A percentile compares a stretch with the other conserved stretches of the same genome.
phyloP scores from a whole-genome alignment of 2,797 vertebrate genomes.

The Hephaestus fuliginosus region DNA sequence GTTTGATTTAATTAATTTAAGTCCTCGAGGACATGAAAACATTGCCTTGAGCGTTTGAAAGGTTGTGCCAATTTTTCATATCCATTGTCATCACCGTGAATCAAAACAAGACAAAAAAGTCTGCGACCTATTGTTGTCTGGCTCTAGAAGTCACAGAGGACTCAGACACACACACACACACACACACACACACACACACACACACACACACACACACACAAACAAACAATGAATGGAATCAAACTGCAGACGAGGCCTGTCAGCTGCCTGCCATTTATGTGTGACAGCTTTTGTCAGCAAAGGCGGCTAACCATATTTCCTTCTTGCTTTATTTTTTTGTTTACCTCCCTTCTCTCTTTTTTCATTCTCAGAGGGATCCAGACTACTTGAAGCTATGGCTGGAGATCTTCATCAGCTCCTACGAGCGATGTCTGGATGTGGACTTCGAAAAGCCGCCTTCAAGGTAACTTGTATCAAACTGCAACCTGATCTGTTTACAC shows the following conservation, averaged over 20 bases:
- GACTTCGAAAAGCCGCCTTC: slow-evolving; percentile 97
- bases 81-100: not conserved
- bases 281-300: slow-evolving; percentile 20
- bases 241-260: slow-evolving; percentile 11
- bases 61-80: not conserved
- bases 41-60: not conserved
- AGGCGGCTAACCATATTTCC: slow-evolving; percentile 23
- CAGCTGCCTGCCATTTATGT: slow-evolving; percentile 14
- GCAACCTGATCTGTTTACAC: not conserved
- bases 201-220: not conserved
- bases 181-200: not conserved
- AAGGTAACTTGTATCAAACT: slow-evolving; percentile 85
- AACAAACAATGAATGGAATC: slow-evolving; percentile 1
- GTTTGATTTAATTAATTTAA: not conserved
- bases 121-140: slow-evolving; percentile 30
- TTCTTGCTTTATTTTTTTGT: not conserved
- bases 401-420: slow-evolving; percentile 96
- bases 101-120: not conserved
- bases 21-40: not conserved
- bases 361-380: slow-evolving; percentile 92
- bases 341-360: not conserved
- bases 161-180: not conserved
- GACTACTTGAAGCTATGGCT: slow-evolving; percentile 98
- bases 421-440: slow-evolving; percentile 95
- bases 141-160: not conserved